phyloP scores from a whole-genome alignment of 2,113 vertebrate genomes.

The Acanthisitta chloris region DNA sequence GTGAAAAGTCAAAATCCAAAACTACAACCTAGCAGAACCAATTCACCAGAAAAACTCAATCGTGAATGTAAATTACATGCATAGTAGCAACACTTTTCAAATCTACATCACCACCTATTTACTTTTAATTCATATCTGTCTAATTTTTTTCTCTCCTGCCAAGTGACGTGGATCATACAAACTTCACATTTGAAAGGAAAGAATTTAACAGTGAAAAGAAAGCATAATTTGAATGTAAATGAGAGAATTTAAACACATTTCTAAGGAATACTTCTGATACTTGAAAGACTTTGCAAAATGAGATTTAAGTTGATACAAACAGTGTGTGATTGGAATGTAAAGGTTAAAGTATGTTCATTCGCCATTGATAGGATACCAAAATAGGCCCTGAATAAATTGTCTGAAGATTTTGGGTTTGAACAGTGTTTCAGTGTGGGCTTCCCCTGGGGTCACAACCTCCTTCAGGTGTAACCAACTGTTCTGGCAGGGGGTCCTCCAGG shows the following conservation, averaged over 20 bases:
- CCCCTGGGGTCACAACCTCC: background rate
- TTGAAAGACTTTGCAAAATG: conserved; percentile 1
- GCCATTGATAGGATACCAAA: background rate
- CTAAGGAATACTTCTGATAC: background rate
- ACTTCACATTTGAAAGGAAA: background rate
- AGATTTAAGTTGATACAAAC: background rate
- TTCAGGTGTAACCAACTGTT: rapidly evolving
- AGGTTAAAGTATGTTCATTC: background rate
- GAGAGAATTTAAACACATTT: conserved; percentile 5
- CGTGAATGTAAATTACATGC: background rate
- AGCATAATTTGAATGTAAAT: conserved; percentile 30
- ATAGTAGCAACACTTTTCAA: background rate
- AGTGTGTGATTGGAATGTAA: background rate
- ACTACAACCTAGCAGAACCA: background rate
- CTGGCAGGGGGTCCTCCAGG: rapidly evolving
- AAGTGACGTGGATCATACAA: background rate
- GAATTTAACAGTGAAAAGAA: background rate
- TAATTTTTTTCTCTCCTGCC: background rate
- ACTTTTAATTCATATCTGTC: background rate
- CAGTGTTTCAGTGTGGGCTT: background rate
- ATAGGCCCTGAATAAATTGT: background rate
- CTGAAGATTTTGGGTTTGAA: background rate
- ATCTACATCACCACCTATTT: background rate
- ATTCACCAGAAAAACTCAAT: background rate
- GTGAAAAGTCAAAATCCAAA: background rate